Conservation (phyloP, 2,888 invertebrate genomes). For the Heliconius sara region DNA sequence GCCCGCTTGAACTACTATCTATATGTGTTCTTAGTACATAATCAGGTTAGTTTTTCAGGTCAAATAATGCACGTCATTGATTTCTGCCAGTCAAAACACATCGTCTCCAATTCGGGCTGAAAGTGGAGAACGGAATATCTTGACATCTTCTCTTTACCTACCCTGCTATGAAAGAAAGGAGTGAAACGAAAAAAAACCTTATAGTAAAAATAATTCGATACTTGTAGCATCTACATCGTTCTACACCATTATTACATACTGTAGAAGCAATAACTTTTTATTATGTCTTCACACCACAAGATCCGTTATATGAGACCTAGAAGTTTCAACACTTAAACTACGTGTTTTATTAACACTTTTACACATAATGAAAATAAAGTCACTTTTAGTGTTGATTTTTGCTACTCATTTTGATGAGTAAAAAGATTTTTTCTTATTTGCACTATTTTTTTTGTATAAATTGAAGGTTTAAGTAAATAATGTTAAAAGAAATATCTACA, state of each 20-base stretch:
- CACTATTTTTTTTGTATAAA: background rate
- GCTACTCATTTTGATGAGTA: background rate
- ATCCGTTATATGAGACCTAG: slow-evolving; percentile 4
- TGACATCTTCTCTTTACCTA: too few relatives aligned
- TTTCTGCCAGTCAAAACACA: too few relatives aligned
- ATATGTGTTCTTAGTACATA: too few relatives aligned
- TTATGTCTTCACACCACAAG: slow-evolving; percentile 3
- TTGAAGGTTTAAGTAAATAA: background rate
- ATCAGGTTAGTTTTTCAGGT: too few relatives aligned
- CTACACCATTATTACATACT: background rate
- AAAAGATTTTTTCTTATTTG: background rate
- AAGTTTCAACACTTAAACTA: background rate
- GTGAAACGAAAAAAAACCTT: background rate
- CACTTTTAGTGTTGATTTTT: background rate
- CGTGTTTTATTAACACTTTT: slow-evolving; percentile 7
- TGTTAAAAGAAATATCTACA: too few relatives aligned
- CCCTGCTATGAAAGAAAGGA: too few relatives aligned
- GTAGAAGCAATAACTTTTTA: slow-evolving; percentile 2
- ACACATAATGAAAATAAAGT: background rate
- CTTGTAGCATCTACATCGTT: background rate
- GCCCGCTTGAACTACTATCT: too few relatives aligned
- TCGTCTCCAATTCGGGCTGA: too few relatives aligned
- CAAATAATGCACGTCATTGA: too few relatives aligned
- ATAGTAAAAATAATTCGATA: background rate
- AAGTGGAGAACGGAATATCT: too few relatives aligned